phyloP scores from a whole-genome alignment of 2,113 vertebrate genomes.

The Triplophysa rosa region DNA sequence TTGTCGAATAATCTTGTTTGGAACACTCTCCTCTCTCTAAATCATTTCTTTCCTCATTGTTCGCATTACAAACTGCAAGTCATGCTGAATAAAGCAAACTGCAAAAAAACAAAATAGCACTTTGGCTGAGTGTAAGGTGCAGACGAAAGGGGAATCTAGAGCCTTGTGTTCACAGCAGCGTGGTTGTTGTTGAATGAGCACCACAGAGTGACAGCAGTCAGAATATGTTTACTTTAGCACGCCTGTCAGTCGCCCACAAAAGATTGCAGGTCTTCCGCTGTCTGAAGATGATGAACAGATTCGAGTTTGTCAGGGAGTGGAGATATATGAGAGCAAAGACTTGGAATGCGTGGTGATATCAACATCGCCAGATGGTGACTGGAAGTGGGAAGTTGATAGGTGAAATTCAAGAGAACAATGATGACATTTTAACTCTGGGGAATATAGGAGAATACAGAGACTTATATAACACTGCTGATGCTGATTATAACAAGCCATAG shows the following conservation, averaged over 20 bases:
- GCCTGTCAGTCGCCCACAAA: conserved; percentile 48
- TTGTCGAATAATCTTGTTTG: neutral
- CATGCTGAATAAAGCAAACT: neutral
- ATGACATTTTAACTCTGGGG: conserved; percentile 43
- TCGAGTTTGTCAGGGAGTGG: conserved; percentile 44
- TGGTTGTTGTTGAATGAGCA: conserved; percentile 25
- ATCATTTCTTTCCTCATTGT: neutral
- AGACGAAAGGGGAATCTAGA: neutral
- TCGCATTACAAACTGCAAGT: neutral
- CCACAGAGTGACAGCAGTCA: conserved; percentile 6
- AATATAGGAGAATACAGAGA: conserved; percentile 18
- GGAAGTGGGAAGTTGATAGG: conserved; percentile 63
- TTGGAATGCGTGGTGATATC: conserved; percentile 56
- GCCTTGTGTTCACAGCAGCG: neutral
- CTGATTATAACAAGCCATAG: neutral
- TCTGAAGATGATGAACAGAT: conserved; percentile 55
- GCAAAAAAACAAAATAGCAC: neutral
- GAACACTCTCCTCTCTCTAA: neutral
- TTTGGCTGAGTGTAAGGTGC: neutral
- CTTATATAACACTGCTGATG: conserved; percentile 5
- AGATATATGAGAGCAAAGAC: conserved; percentile 54
- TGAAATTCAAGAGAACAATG: conserved; percentile 54
- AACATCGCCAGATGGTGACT: conserved; percentile 63
- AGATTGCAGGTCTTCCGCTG: conserved; percentile 46
- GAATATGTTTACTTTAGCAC: conserved; percentile 59